A percentile compares a stretch with the other conserved stretches of the same genome.
Evolutionary conservation across 2,797 vertebrate species (phyloP).

Genomic region (Stomatorhinus walkeri): DNA sequence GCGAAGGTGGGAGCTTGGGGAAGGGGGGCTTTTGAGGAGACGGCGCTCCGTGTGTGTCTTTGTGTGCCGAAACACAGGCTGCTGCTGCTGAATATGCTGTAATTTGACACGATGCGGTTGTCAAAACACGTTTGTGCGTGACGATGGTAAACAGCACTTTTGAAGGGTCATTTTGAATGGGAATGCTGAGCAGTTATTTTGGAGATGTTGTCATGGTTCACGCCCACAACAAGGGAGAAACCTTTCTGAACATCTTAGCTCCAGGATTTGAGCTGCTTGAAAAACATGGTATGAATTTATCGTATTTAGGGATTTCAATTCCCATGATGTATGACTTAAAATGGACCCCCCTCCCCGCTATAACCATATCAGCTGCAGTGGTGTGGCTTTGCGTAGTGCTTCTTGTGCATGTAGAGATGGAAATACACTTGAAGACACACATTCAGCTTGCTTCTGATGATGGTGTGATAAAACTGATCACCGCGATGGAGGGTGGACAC

Average conservation of each 20-base stretch:
- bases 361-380: background rate
- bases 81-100: constrained; percentile 1
- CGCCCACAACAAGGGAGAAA: background rate
- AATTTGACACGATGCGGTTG: constrained; percentile 7
- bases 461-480: background rate
- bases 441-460: background rate
- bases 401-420: background rate
- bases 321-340: background rate
- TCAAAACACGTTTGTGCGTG: background rate
- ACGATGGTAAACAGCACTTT: background rate
- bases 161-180: background rate
- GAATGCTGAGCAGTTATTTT: background rate
- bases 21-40: background rate
- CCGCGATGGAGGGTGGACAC: background rate
- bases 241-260: background rate
- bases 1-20: background rate
- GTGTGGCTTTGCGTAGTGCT: background rate
- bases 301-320: background rate
- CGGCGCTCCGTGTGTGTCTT: background rate
- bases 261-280: background rate
- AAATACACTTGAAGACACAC: background rate
- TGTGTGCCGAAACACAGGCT: background rate
- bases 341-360: background rate
- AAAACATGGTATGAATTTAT: background rate
- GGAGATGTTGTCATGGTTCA: background rate